These are phyloP conservation scores for Caerostris extrusa DNA, from an alignment of 1,140 invertebrate genomes.

Conservation along the genomic window DNA sequence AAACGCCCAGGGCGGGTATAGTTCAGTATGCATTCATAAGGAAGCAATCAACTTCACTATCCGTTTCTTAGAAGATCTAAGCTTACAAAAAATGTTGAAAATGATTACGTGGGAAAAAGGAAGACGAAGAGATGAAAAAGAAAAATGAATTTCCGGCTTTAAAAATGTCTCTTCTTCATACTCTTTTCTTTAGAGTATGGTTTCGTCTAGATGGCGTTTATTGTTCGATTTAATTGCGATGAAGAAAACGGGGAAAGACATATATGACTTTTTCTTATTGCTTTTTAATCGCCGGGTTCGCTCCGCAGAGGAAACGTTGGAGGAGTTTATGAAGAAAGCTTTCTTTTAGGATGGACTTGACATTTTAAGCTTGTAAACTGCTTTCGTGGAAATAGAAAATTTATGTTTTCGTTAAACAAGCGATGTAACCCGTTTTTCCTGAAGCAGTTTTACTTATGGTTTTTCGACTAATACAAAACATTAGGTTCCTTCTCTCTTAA, in stretches of 20 bases:
- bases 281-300: not conserved
- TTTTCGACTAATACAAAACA: no score
- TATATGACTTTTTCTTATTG: slow-evolving; percentile 1
- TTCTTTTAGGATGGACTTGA: no score
- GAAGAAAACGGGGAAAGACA: not conserved
- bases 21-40: slow-evolving; percentile 12
- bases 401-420: no score
- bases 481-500: no score
- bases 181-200: not conserved
- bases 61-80: slow-evolving; percentile 4
- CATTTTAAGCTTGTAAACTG: no score
- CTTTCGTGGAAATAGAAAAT: no score
- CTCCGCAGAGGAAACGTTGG: no score
- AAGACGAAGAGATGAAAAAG: not conserved
- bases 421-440: no score
- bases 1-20: slow-evolving; percentile 7
- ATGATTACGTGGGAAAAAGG: slow-evolving; percentile 34
- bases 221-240: slow-evolving; percentile 9
- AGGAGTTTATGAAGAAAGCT: no score
- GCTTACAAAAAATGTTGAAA: not conserved
- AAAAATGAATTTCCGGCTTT: slow-evolving; percentile 46
- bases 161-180: not conserved
- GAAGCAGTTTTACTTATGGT: no score
- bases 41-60: slow-evolving; percentile 33
- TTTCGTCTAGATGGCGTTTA: not conserved